phyloP scores from a whole-genome alignment of 2,797 vertebrate species.

The Helarctos malayanus region DNA sequence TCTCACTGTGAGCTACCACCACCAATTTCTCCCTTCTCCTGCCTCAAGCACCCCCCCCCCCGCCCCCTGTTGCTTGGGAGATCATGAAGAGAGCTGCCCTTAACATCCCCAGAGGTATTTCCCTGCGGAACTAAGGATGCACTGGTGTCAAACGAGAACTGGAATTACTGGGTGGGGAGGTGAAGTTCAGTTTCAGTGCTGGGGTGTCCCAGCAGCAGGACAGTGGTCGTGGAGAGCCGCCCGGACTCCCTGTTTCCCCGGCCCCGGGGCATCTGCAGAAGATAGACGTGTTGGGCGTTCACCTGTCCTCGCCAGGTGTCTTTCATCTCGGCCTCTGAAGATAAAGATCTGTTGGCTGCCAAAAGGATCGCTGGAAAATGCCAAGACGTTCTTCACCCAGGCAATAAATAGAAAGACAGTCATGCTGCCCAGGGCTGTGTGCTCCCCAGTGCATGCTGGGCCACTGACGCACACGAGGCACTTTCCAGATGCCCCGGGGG shows the following conservation, averaged over 20 bases:
- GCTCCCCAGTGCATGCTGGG: not conserved
- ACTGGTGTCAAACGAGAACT: too few species aligned
- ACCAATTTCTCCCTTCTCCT: not conserved
- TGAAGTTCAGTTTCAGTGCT: not conserved
- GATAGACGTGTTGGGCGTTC: not conserved
- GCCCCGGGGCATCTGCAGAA: not conserved
- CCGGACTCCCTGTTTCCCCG: not conserved
- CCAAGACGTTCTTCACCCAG: not conserved
- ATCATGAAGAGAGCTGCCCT: not conserved
- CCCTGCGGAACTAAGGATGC: not conserved
- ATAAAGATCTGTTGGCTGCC: not conserved
- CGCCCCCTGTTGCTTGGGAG: fast-evolving
- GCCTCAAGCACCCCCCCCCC: not conserved
- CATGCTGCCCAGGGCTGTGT: not conserved
- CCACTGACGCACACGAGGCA: fast-evolving
- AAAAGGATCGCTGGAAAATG: not conserved
- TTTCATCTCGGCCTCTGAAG: not conserved
- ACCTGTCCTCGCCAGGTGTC: not conserved
- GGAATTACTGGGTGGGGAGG: not conserved
- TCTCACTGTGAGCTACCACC: not conserved
- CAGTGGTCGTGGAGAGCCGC: not conserved
- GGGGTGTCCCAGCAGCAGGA: not conserved
- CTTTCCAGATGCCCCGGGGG: not conserved
- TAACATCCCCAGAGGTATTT: not conserved
- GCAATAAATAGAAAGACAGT: not conserved